Evolutionary conservation across 1,140 invertebrate genomes (phyloP).

Genomic region (Dendrolimus punctatus): DNA sequence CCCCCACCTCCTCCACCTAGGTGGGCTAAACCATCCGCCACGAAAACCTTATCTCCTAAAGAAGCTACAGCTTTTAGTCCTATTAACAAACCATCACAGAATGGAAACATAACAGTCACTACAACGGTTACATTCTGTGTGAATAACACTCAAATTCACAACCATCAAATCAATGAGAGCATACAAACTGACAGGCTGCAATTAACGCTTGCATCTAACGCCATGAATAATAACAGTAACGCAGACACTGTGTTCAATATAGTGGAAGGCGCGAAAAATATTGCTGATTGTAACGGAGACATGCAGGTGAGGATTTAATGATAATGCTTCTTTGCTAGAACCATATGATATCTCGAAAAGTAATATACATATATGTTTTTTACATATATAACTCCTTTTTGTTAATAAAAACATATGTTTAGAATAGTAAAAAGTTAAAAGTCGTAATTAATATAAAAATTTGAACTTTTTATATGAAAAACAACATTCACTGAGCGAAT

Average conservation of each 20-base stretch:
- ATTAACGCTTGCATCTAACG: conserved; percentile 68
- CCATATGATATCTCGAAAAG: background rate
- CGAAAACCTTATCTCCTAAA: conserved; percentile 76
- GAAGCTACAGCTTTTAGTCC: conserved; percentile 65
- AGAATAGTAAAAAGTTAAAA: too few species aligned
- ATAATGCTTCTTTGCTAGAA: conserved; percentile 32
- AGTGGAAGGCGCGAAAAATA: conserved; percentile 39
- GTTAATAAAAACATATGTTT: too few species aligned
- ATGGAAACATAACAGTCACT: conserved; percentile 82
- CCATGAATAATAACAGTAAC: conserved; percentile 53
- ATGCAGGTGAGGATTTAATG: conserved; percentile 45
- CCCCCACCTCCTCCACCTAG: conserved; percentile 76
- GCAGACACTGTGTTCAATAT: conserved; percentile 41
- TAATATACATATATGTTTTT: too few species aligned
- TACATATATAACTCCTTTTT: too few species aligned
- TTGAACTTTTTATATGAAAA: too few species aligned
- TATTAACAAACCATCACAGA: conserved; percentile 63
- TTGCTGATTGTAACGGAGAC: conserved; percentile 49
- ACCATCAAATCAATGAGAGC: conserved; percentile 61
- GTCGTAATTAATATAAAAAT: too few species aligned
- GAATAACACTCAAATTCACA: conserved; percentile 73
- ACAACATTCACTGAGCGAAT: too few species aligned
- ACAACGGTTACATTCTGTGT: conserved; percentile 88
- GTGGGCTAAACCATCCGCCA: conserved; percentile 76
- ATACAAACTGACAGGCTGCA: conserved; percentile 60